Base-by-base conservation (phyloP, 2,888 invertebrate genomes). In the Aquatica leii region DNA sequence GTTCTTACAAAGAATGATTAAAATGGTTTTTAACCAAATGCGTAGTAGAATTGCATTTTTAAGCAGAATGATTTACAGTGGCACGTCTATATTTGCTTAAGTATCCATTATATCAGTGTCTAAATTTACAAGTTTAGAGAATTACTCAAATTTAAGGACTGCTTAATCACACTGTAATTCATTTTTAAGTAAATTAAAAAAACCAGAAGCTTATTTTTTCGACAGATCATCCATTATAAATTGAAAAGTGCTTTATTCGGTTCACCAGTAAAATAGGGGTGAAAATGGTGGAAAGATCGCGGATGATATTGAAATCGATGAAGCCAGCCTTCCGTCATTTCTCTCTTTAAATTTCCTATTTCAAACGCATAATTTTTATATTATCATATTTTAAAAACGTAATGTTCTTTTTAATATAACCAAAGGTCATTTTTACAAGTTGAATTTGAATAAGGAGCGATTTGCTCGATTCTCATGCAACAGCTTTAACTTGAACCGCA, bases 221-320 rank as follows among this genome's bases (percentile, higher is more conserved):
- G 66, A 69, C 66, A 66, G 68, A 65, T 62, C 68, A 66, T 68
- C 67, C 65, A 68, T 69, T 68, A 69, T 69, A 68, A 65, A 69
- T 69, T 69, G 69, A 66, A 69, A 69, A 67, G 65, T 64, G 61
- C 59, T 58, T 63, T 53, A 56, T 58, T 54, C 62, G 53, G 57
- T 58, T 64, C 59, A 62, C 59, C 66, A 64, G 62, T 50, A 64
- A 62, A 68, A 58, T 63, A 51, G 59, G 60, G 63, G 56, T 57
- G 64, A 66, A 66, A 64, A 65, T 60, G 60, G 60, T 60, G 60
- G 60, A 65, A 64, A 64, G 59, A 65, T 64, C 59, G 58, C 48
- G 40, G 62, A 62, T 65, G 58, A 64, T 68, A 59, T 64, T 63
- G 61, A 49, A 66, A 68, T 64, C 64, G 64, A 59, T 59, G 55